A percentile compares a stretch with the other conserved stretches of the same genome.
These are phyloP conservation scores for Cotesia chilonis DNA, from an alignment of 1,140 invertebrate genomes.

Conservation along the genomic window DNA sequence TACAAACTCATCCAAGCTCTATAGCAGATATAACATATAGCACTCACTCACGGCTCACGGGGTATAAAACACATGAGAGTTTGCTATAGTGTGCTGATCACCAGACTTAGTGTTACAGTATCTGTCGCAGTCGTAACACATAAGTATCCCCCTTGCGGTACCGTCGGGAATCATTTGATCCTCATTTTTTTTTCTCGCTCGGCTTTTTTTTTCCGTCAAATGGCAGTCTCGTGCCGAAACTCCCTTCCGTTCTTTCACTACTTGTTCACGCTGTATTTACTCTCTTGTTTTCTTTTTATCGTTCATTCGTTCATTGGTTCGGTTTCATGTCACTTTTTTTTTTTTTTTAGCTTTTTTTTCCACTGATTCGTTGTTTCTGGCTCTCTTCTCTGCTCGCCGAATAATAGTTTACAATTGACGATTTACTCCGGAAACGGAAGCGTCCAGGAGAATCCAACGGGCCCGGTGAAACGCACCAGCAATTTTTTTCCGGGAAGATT, in stretches of 20 bases:
- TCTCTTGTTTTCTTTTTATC: constrained; percentile 22
- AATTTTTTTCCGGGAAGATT: constrained; percentile 34
- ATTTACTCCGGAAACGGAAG: constrained; percentile 33
- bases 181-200: constrained; percentile 46
- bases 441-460: constrained; percentile 21
- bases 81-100: too few species aligned
- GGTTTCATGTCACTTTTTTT: too few species aligned
- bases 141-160: not conserved
- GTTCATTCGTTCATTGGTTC: not conserved
- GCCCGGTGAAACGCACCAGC: constrained; percentile 35
- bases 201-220: constrained; percentile 14
- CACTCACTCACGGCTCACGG: not conserved
- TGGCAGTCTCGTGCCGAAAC: constrained; percentile 14
- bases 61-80: too few species aligned
- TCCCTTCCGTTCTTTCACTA: constrained; percentile 19
- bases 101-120: not conserved
- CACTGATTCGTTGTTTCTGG: not conserved
- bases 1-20: not conserved
- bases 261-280: too few species aligned
- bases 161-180: constrained; percentile 51
- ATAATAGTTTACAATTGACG: constrained; percentile 7
- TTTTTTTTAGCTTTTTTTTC: not conserved
- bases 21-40: not conserved
- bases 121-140: not conserved
- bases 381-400: not conserved